A percentile compares a stretch with the other conserved stretches of the same genome.
phyloP scores from a whole-genome alignment of 2,888 invertebrate genomes.

The Gasteruption jaculator region DNA sequence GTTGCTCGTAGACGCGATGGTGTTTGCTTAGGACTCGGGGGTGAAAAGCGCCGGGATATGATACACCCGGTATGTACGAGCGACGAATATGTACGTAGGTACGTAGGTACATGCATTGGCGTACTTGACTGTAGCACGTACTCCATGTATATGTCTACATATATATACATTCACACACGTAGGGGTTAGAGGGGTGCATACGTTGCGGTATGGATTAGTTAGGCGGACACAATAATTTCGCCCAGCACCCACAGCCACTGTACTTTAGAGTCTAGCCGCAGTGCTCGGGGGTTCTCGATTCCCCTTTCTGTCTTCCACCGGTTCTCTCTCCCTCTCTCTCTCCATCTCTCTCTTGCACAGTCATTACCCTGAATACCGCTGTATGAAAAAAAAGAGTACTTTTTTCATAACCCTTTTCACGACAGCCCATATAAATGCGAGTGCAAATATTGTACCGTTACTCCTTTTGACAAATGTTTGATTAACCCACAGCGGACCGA shows the following conservation, averaged over 20 bases:
- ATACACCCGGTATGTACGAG: slow-evolving; percentile 30
- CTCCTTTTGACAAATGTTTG: too few relatives aligned
- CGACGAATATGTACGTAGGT: slow-evolving; percentile 4
- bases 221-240: slow-evolving; percentile 46
- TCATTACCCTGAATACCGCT: slow-evolving; percentile 9
- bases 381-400: slow-evolving; percentile 4
- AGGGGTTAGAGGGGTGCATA: slow-evolving; percentile 39
- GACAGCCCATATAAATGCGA: too few relatives aligned
- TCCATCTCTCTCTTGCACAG: slow-evolving; percentile 8
- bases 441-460: too few relatives aligned
- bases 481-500: too few relatives aligned
- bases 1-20: too few relatives aligned
- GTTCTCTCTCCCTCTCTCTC: slow-evolving; percentile 5
- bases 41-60: background rate
- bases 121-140: slow-evolving; percentile 48
- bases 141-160: too few relatives aligned
- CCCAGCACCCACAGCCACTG: slow-evolving; percentile 31
- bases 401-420: background rate
- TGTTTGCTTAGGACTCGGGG: too few relatives aligned
- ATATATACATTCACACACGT: too few relatives aligned
- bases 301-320: slow-evolving; percentile 14
- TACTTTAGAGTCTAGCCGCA: slow-evolving; percentile 17
- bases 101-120: too few relatives aligned
- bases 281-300: slow-evolving; percentile 21
- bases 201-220: slow-evolving; percentile 48